Percentiles rank a stretch among this genome's conserved stretches.
Evolutionary conservation across 2,797 vertebrate species (phyloP).

Genomic region (Netta rufina): DNA sequence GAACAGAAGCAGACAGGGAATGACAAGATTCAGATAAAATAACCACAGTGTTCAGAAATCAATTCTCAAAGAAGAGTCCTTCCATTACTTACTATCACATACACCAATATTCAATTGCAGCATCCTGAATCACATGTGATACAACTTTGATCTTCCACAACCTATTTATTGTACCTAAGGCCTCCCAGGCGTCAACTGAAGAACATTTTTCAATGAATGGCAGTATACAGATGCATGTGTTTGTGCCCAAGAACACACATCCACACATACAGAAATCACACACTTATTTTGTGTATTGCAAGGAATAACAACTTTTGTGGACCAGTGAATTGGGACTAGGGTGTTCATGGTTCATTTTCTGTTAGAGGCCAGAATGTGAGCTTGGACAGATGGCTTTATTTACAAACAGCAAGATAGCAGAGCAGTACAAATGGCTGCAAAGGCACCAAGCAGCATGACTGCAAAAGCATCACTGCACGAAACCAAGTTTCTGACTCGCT

Average conservation of each 20-base stretch:
- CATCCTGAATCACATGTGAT: neutral
- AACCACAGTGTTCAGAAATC: neutral
- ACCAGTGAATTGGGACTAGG: neutral
- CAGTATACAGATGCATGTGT: fast-evolving
- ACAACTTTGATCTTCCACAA: fast-evolving
- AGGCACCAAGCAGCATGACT: neutral
- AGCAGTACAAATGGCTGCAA: neutral
- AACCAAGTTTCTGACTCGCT: neutral
- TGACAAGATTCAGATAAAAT: slow-evolving; percentile 40
- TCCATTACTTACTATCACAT: neutral
- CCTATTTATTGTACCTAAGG: neutral
- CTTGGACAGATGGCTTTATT: neutral
- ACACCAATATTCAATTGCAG: neutral
- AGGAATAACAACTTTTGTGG: neutral
- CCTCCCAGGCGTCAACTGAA: neutral
- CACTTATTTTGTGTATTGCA: neutral
- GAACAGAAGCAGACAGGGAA: slow-evolving; percentile 38
- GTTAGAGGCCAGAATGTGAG: neutral
- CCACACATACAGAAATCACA: neutral
- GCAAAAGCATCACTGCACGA: neutral
- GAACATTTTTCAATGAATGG: neutral
- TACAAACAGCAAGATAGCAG: neutral
- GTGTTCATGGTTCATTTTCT: neutral
- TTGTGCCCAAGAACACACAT: neutral
- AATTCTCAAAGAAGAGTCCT: neutral